A percentile compares a stretch with the other conserved stretches of the same genome.
These are phyloP conservation scores for Monopterus albus DNA, from an alignment of 2,113 vertebrate species.

Conservation along the genomic window DNA sequence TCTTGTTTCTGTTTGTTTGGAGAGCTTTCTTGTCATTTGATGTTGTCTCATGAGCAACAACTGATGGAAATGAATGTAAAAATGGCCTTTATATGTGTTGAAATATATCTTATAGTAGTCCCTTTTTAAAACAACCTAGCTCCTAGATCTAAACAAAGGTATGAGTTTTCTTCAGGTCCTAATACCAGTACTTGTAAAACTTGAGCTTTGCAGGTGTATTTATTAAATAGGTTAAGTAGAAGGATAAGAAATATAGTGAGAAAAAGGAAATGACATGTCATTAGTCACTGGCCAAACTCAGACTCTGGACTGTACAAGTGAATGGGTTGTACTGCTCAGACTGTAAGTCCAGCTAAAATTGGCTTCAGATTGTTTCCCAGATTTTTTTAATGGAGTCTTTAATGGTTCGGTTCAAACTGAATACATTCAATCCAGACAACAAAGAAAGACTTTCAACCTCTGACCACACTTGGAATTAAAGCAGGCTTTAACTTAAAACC, in stretches of 20 bases:
- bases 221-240: neutral
- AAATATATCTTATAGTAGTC: too few species aligned
- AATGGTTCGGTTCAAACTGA: too few species aligned
- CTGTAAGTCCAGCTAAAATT: neutral
- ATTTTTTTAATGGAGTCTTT: too few species aligned
- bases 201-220: neutral
- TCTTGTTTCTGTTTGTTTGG: conserved; percentile 4
- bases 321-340: neutral
- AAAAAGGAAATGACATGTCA: neutral
- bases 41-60: conserved; percentile 27
- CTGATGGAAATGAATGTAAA: conserved; percentile 30
- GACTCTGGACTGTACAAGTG: neutral
- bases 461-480: neutral
- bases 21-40: conserved; percentile 27
- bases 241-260: neutral
- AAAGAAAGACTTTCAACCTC: neutral
- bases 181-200: neutral
- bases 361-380: too few species aligned
- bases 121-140: neutral
- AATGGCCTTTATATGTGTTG: neutral
- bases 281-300: neutral
- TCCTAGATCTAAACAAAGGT: neutral
- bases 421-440: too few species aligned
- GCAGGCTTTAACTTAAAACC: neutral
- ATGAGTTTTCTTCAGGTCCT: neutral